phyloP scores from a whole-genome alignment of 2,113 vertebrate genomes.

The Myiozetetes cayanensis region DNA sequence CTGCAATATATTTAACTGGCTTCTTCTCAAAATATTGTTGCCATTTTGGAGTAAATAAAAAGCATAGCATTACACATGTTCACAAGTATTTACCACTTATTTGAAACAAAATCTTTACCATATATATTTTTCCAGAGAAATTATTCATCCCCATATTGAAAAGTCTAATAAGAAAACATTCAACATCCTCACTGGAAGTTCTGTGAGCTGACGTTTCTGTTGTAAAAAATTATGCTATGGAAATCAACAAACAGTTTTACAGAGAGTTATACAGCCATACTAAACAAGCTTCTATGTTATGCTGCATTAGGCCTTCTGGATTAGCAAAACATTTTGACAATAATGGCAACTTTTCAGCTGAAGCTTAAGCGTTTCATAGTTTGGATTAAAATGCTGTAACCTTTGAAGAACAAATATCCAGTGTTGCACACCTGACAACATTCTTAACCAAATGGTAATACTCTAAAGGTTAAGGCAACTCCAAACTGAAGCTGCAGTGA shows the following conservation, averaged over 20 bases:
- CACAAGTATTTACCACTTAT: slow-evolving; percentile 72
- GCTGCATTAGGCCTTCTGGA: slow-evolving; percentile 63
- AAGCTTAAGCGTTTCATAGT: slow-evolving; percentile 64
- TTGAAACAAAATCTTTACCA: slow-evolving; percentile 63
- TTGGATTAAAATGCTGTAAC: slow-evolving; percentile 61
- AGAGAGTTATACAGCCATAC: slow-evolving; percentile 62
- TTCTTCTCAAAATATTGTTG: slow-evolving; percentile 78
- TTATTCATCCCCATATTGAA: slow-evolving; percentile 72
- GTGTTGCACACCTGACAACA: slow-evolving; percentile 53
- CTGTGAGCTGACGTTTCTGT: slow-evolving; percentile 40
- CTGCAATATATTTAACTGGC: slow-evolving; percentile 62
- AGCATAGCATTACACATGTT: slow-evolving; percentile 70
- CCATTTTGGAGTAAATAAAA: slow-evolving; percentile 70
- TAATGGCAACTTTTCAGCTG: slow-evolving; percentile 58
- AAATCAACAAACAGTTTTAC: slow-evolving; percentile 60
- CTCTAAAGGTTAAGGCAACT: slow-evolving; percentile 51
- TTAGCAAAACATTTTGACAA: slow-evolving; percentile 66
- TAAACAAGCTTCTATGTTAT: slow-evolving; percentile 63
- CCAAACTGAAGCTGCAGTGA: slow-evolving; percentile 50
- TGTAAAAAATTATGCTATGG: slow-evolving; percentile 61
- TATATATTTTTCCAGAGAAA: slow-evolving; percentile 58
- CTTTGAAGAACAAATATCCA: slow-evolving; percentile 62
- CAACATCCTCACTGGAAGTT: slow-evolving; percentile 50
- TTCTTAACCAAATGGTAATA: slow-evolving; percentile 48
- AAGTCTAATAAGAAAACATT: slow-evolving; percentile 71